Conservation (phyloP, 2,113 vertebrate species). For the Theristicus caerulescens region DNA sequence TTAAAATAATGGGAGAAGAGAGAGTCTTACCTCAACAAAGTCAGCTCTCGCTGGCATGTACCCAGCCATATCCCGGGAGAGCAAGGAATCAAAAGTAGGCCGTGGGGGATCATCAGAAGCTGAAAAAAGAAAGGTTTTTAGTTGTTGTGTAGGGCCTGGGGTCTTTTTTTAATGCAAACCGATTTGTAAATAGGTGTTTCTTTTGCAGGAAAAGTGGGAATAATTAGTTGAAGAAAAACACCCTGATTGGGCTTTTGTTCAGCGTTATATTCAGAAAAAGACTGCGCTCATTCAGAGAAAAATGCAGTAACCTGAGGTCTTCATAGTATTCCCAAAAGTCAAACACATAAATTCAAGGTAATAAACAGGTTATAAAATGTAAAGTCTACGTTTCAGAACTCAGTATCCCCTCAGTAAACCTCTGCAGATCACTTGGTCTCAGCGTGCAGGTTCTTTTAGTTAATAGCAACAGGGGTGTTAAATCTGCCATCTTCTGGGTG, state of each 20-base stretch:
- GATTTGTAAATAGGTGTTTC: neutral
- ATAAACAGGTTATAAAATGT: constrained; percentile 20
- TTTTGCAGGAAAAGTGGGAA: constrained; percentile 8
- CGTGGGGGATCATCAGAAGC: constrained; percentile 94
- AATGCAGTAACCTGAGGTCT: neutral
- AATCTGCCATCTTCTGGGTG: constrained; percentile 33
- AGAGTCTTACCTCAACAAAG: constrained; percentile 89
- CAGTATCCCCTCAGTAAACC: neutral
- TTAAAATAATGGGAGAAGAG: neutral
- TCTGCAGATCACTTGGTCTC: neutral
- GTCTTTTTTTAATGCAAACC: neutral
- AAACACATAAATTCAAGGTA: neutral
- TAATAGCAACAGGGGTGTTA: constrained; percentile 21
- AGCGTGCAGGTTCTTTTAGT: neutral
- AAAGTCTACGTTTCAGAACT: constrained; percentile 17
- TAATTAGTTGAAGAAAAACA: neutral
- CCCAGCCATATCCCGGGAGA: constrained; percentile 97
- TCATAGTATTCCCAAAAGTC: neutral
- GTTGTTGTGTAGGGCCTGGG: neutral
- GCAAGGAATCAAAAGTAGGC: constrained; percentile 92
- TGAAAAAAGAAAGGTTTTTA: constrained; percentile 51
- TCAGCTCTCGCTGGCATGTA: constrained; percentile 99
- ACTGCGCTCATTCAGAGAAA: neutral
- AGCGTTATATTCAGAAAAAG: neutral
- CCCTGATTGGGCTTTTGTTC: neutral